Conservation (phyloP, 2,888 invertebrate species). For the Coleophora deauratella region DNA sequence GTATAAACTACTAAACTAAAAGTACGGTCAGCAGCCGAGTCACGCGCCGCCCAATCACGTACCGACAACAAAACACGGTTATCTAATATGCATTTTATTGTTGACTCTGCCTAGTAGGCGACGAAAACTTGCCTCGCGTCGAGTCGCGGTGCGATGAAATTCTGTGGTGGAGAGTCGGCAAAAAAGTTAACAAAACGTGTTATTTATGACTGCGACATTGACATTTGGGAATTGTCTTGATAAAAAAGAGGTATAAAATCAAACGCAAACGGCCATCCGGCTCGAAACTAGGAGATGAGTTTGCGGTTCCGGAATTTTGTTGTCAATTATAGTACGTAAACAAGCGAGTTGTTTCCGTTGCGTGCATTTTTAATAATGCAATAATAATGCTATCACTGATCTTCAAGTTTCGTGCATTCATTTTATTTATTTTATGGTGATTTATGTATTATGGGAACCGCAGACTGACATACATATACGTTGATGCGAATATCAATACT, state of each 20-base stretch:
- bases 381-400: no score
- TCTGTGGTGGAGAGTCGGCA: conserved; percentile 33
- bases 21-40: conserved; percentile 9
- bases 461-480: no score
- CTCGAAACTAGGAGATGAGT: no score
- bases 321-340: no score
- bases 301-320: no score
- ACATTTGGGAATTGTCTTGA: neutral
- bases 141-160: conserved; percentile 22
- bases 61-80: conserved; percentile 60
- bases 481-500: no score
- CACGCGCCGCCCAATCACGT: conserved; percentile 51
- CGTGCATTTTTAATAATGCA: no score
- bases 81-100: conserved; percentile 72
- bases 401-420: no score
- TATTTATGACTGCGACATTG: neutral
- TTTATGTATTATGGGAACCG: no score
- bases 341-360: no score
- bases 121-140: conserved; percentile 32
- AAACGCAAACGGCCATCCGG: neutral
- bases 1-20: conserved; percentile 18
- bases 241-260: neutral
- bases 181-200: conserved; percentile 12
- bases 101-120: conserved; percentile 37
- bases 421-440: no score